These are phyloP conservation scores for Anthophora plumipes DNA, from an alignment of 2,888 invertebrate genomes.

Conservation along the genomic window DNA sequence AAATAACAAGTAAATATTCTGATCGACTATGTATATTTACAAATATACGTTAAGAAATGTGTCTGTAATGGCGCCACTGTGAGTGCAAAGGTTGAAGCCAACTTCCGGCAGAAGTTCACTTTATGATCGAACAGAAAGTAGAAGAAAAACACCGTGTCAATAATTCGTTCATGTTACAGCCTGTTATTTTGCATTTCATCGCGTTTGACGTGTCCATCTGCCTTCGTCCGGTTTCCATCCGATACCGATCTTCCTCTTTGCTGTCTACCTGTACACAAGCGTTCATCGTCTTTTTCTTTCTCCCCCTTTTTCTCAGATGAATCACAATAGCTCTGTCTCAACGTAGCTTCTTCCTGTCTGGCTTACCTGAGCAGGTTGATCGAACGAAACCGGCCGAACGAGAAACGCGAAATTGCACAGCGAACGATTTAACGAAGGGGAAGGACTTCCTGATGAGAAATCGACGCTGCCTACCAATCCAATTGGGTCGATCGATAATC, in stretches of 20 bases:
- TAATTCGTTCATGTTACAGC: neutral
- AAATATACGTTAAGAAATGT: too few relatives aligned
- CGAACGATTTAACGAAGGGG: slow-evolving; percentile 18
- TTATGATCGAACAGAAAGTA: too few relatives aligned
- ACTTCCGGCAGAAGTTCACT: too few relatives aligned
- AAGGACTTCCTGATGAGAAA: slow-evolving; percentile 29
- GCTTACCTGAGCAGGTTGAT: neutral
- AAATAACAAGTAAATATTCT: too few relatives aligned
- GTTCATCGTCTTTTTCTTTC: neutral
- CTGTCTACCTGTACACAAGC: neutral
- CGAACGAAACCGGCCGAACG: neutral
- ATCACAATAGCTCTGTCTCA: too few relatives aligned
- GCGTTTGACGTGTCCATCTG: neutral
- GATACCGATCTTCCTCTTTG: slow-evolving; percentile 4
- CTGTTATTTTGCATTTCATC: slow-evolving; percentile 3
- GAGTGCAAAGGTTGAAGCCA: too few relatives aligned
- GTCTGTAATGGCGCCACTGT: too few relatives aligned
- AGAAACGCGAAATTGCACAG: slow-evolving; percentile 28
- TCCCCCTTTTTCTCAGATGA: neutral
- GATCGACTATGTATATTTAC: too few relatives aligned
- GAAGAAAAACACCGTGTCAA: neutral
- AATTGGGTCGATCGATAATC: slow-evolving; percentile 59
- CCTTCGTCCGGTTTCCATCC: slow-evolving; percentile 1
- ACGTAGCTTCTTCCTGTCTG: neutral
- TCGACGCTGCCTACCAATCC: slow-evolving; percentile 43